These are phyloP conservation scores for Rhipidura dahli DNA, from an alignment of 2,113 vertebrate species.

Conservation along the genomic window DNA sequence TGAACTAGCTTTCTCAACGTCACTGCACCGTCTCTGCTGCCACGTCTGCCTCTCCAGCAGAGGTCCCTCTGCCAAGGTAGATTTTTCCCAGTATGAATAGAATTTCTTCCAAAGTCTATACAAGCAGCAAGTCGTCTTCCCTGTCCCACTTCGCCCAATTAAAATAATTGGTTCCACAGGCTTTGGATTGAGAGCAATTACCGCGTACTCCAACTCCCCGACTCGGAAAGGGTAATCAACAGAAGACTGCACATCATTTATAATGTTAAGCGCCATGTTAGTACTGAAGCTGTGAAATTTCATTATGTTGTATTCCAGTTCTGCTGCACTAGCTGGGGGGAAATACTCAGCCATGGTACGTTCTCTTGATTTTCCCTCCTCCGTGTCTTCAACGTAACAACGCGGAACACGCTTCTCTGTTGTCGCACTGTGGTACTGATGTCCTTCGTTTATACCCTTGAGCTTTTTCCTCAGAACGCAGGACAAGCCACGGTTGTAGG, in stretches of 20 bases:
- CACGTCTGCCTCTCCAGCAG: conserved; percentile 69
- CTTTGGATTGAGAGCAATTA: conserved; percentile 78
- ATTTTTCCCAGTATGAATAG: conserved; percentile 76
- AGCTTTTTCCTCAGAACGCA: conserved; percentile 80
- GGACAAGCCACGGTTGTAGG: conserved; percentile 76
- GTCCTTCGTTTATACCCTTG: conserved; percentile 68
- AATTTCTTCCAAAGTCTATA: conserved; percentile 83
- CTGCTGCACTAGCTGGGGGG: conserved; percentile 76
- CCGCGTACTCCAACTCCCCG: conserved; percentile 76
- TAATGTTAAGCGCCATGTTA: conserved; percentile 80
- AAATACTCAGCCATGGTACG: conserved; percentile 67
- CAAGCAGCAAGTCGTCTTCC: conserved; percentile 82
- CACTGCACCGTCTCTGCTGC: conserved; percentile 45
- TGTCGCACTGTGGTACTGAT: conserved; percentile 39
- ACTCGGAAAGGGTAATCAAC: conserved; percentile 83
- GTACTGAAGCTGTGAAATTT: conserved; percentile 86
- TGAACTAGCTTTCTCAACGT: background rate
- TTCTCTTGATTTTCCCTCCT: conserved; percentile 32
- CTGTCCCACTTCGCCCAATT: conserved; percentile 81
- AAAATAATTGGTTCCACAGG: conserved; percentile 80
- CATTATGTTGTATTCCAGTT: conserved; percentile 80
- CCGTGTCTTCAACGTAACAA: conserved; percentile 75
- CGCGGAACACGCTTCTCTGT: conserved; percentile 69
- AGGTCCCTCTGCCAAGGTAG: conserved; percentile 61
- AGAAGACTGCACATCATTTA: conserved; percentile 66